These are phyloP conservation scores for Orussus abietinus DNA, from an alignment of 1,140 invertebrate genomes.

Conservation along the genomic window DNA sequence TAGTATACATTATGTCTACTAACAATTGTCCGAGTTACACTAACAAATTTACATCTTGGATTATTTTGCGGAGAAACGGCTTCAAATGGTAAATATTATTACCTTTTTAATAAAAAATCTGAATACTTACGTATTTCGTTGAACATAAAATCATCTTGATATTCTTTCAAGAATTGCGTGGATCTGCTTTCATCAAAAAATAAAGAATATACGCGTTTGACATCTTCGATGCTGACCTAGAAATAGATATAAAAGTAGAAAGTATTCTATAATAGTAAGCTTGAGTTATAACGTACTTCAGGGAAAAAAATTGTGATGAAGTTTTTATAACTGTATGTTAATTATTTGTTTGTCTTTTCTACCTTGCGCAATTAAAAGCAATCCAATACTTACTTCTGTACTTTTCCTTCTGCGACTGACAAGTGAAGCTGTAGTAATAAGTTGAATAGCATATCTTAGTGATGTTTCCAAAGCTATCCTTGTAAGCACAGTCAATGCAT, in stretches of 20 bases:
- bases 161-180: conserved; percentile 90
- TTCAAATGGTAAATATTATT: conserved; percentile 3
- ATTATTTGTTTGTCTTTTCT: no score
- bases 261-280: neutral
- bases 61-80: neutral
- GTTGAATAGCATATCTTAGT: conserved; percentile 95
- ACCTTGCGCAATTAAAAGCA: no score
- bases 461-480: conserved; percentile 91
- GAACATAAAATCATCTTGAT: conserved; percentile 95
- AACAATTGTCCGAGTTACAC: no score
- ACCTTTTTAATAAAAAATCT: conserved; percentile 6
- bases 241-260: conserved; percentile 16
- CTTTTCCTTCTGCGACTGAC: conserved; percentile 82
- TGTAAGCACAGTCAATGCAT: conserved; percentile 88
- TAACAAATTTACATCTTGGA: no score
- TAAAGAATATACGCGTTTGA: conserved; percentile 90
- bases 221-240: conserved; percentile 80
- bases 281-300: no score
- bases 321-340: no score
- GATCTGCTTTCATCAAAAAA: conserved; percentile 94
- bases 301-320: no score
- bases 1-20: no score
- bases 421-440: conserved; percentile 93
- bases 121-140: conserved; percentile 58
- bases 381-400: conserved; percentile 68